phyloP scores from a whole-genome alignment of 2,113 vertebrate genomes.

The Takifugu bimaculatus region DNA sequence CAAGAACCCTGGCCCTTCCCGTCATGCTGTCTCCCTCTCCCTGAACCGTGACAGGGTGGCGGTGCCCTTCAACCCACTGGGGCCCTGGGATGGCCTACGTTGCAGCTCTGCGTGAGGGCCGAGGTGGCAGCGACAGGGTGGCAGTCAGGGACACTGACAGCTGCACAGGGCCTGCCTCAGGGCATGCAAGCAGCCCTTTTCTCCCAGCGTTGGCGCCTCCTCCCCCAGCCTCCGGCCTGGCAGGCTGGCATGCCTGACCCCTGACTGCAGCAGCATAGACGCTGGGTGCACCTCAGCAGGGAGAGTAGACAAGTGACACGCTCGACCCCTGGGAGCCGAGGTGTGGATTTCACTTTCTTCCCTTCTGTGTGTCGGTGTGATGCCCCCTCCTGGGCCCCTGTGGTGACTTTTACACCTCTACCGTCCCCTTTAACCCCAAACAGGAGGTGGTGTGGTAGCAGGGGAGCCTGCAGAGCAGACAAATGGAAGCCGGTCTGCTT shows the following conservation, averaged over 20 bases:
- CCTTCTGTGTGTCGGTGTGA: conserved; percentile 1
- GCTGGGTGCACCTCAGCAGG: conserved; percentile 21
- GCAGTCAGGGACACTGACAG: conserved; percentile 47
- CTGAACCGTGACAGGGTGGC: conserved; percentile 1
- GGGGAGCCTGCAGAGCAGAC: background rate
- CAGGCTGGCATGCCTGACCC: conserved; percentile 28
- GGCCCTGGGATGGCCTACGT: conserved; percentile 12
- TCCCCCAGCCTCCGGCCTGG: background rate
- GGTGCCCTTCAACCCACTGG: conserved; percentile 2
- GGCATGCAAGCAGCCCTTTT: conserved; percentile 35
- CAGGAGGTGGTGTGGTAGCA: conserved; percentile 6
- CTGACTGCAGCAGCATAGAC: conserved; percentile 35
- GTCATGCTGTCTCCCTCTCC: background rate
- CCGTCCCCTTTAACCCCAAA: background rate
- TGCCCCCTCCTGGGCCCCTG: background rate
- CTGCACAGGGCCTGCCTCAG: conserved; percentile 40
- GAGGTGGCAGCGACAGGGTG: conserved; percentile 25
- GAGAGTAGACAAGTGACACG: conserved; percentile 19
- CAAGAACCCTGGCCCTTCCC: background rate
- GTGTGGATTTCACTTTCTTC: conserved; percentile 22
- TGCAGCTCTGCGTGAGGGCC: background rate
- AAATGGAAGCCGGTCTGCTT: background rate
- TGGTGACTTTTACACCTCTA: conserved; percentile 7
- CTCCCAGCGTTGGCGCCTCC: conserved; percentile 3
- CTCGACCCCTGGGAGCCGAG: conserved; percentile 8